Base-by-base conservation (phyloP, 2,113 vertebrate genomes). In the Paramisgurnus dabryanus region DNA sequence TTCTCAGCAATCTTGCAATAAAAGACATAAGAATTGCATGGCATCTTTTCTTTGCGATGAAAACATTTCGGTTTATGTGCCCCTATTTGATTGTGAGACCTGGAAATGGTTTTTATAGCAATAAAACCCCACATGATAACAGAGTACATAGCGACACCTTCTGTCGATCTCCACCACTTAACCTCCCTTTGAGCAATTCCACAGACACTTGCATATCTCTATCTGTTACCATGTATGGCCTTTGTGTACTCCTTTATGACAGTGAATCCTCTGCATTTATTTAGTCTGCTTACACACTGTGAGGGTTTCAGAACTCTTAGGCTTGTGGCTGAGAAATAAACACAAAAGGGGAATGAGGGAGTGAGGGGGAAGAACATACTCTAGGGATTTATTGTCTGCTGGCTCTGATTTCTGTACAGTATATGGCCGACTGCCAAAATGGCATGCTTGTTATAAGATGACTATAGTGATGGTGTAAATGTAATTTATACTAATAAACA, bases 201-300 rank as follows among this genome's bases (percentile, higher is more conserved):
- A 43, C 76, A 78, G 55, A 70, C 50, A 73, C 41, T 9, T 53
- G 17, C 40, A n/a, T 68, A 55, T 65, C 69, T 84, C 69, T 67
- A 68, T 83, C 15, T 55, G 63, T 47, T 47, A 76, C 86, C 85
- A 82, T 88, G 85, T 89, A 85, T 90, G 87, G 85, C 65, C 15
- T 84, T 68, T 22, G 18, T 83, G 81, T 79, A 64, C 70, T 84
- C 53, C 45, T 18, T 58, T 79, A 65, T 79, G 85, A 85, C 82
- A 86, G 76, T 80, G 40, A 53, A 79, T 86, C 80, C 84, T 70
- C 70, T 55, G 47, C 70, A 82, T 74, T 78, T 40, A 82, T 84
- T 86, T 81, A 55, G 18, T 82, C 73, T 84, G 82, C 82, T 82
- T 27, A 58, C 13, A 58, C 66, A 78, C 65, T 66, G 49, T n/a